These are phyloP conservation scores for Lerema accius DNA, from an alignment of 1,140 invertebrate species.

Conservation along the genomic window DNA sequence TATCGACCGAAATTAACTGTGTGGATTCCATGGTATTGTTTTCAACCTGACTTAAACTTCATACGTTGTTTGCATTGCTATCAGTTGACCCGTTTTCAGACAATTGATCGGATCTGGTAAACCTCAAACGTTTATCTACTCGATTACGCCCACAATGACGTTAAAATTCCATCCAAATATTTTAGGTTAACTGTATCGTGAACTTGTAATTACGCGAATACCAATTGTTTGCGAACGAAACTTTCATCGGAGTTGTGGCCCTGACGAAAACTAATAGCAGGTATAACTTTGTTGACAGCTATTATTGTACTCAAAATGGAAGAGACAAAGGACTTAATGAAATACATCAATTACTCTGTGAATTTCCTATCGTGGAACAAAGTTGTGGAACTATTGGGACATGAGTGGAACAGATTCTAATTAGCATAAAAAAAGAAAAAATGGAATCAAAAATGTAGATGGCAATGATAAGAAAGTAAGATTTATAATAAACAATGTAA, in stretches of 20 bases:
- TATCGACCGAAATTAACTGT: background rate
- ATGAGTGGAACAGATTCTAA: too few species aligned
- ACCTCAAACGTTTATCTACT: conserved; percentile 8
- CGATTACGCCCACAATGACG: conserved; percentile 21
- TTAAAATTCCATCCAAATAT: conserved; percentile 23
- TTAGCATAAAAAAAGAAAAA: too few species aligned
- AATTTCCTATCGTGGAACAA: too few species aligned
- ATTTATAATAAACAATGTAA: too few species aligned
- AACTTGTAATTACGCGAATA: conserved; percentile 33
- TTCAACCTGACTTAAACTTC: too few species aligned
- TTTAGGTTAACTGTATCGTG: conserved; percentile 7
- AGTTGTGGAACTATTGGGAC: too few species aligned
- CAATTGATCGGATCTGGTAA: background rate
- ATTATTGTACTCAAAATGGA: conserved; percentile 2
- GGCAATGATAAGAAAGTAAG: too few species aligned
- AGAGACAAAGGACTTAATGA: background rate
- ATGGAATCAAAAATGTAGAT: too few species aligned
- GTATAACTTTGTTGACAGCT: conserved; percentile 2
- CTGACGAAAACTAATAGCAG: conserved; percentile 24
- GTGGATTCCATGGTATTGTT: too few species aligned
- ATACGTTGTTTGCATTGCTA: too few species aligned
- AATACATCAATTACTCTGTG: too few species aligned
- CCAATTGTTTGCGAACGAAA: conserved; percentile 28
- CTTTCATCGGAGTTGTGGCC: conserved; percentile 26
- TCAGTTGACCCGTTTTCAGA: too few species aligned